These are phyloP conservation scores for Perizoma affinitatum DNA, from an alignment of 2,888 invertebrate genomes.

Conservation along the genomic window DNA sequence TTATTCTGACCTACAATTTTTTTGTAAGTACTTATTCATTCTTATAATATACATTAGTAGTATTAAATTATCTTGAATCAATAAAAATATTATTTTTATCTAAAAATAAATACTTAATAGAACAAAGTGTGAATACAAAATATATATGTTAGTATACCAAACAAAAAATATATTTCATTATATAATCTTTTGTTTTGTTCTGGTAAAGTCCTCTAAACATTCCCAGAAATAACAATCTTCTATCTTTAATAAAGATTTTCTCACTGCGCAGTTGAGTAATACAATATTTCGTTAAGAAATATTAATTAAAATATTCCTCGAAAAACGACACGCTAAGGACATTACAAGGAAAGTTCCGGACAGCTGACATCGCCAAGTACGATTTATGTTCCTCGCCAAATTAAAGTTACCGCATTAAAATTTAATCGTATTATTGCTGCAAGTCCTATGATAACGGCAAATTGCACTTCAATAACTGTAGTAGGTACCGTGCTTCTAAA, in stretches of 20 bases:
- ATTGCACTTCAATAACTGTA: constrained; percentile 9
- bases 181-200: not conserved
- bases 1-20: too few species aligned
- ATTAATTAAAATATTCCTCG: constrained; percentile 79
- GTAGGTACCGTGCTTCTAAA: not conserved
- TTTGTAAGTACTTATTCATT: too few species aligned
- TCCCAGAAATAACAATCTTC: constrained; percentile 5
- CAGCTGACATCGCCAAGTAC: constrained; percentile 81
- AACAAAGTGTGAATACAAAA: too few species aligned
- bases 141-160: too few species aligned
- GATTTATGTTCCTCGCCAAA: constrained; percentile 77
- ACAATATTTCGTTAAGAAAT: constrained; percentile 65
- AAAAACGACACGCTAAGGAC: constrained; percentile 76
- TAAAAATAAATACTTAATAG: too few species aligned
- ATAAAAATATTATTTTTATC: too few species aligned
- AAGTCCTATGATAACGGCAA: constrained; percentile 70
- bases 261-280: constrained; percentile 31
- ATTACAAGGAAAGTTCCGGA: constrained; percentile 80
- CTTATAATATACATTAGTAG: not conserved
- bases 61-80: too few species aligned
- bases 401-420: constrained; percentile 77
- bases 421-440: constrained; percentile 76
- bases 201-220: not conserved
- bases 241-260: constrained; percentile 11
- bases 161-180: too few species aligned